Percentiles rank a stretch among this genome's conserved stretches.
Evolutionary conservation across 2,113 vertebrate genomes (phyloP).

Genomic region (Agapornis roseicollis): DNA sequence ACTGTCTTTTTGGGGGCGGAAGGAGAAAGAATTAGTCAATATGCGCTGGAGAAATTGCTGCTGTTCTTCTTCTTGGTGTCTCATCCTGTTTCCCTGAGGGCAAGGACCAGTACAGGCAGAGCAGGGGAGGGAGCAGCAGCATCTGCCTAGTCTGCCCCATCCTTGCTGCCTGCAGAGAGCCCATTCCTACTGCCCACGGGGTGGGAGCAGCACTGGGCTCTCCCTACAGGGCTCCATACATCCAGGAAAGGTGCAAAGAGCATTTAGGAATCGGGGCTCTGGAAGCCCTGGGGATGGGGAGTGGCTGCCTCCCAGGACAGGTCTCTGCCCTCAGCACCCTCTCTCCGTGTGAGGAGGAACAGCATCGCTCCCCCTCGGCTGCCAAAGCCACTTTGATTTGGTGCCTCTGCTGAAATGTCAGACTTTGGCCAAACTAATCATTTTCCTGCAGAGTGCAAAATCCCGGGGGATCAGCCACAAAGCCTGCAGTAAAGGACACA

Average conservation of each 20-base stretch:
- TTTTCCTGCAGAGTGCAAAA: background rate
- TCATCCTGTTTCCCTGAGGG: background rate
- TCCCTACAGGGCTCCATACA: background rate
- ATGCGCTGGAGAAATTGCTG: slow-evolving; percentile 25
- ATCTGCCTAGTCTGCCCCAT: background rate
- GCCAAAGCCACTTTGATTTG: background rate
- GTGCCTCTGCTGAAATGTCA: background rate
- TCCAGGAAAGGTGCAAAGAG: background rate
- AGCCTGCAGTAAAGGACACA: background rate
- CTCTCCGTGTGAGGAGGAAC: background rate
- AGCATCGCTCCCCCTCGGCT: background rate
- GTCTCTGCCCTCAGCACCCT: accelerated
- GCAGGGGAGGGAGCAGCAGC: background rate
- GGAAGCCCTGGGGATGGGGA: background rate
- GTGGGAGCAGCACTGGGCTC: background rate
- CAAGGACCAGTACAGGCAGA: background rate
- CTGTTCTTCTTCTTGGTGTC: slow-evolving; percentile 19
- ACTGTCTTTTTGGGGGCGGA: background rate
- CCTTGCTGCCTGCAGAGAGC: background rate
- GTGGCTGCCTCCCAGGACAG: background rate
- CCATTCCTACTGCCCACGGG: accelerated
- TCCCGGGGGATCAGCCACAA: background rate
- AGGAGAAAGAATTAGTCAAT: slow-evolving; percentile 43
- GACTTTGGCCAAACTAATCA: background rate
- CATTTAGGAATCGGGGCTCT: background rate